Base-by-base conservation (phyloP, 2,888 invertebrate genomes). In the Lasioglossum calceatum region DNA sequence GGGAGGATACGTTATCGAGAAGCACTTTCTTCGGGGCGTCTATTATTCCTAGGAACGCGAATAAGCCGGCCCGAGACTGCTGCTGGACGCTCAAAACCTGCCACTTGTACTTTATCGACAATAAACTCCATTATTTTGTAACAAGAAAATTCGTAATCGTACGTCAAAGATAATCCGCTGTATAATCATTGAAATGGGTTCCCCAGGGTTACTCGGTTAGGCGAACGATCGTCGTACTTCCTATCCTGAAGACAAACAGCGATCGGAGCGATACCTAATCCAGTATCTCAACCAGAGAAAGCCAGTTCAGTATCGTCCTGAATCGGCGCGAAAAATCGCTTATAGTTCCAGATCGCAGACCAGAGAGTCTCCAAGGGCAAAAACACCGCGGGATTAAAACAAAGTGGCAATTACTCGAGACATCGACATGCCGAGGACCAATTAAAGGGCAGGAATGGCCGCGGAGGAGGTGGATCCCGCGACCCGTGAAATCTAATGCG, bases 401-500 rank as follows among this genome's bases (percentile, higher is more conserved):
- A 84, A 79, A 79, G 79, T 76, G 84, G 85, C 85, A 84, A 85
- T 85, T 85, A 84, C 84, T 79, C 36, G 27, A 47, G 71, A 64
- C 72, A 47, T 67, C 84, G 85, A 85, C 85, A 84, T 73, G 85
- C 76, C 76, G 77, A 44, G 85, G 84, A 85, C 79, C 85, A 84
- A 86, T 86, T 85, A 85, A 86, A 77, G 81, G 77, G 39, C 12
- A 44, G 50, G 71, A 79, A 61, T 54, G 67, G 72, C 71, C 77
- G 77, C 27, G 70, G 72, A 50, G 79, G 64, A 81, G 78, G 71
- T 42, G 71, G 71, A 77, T 85, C 75, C 73, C 89, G 88, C 79
- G 85, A 85, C 83, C 91, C 80, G 84, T 86, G 87, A 89, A 89
- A 88, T 89, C 85, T 82, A 86, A 88, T 87, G 88, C 83, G 88